A percentile compares a stretch with the other conserved stretches of the same genome.
Conservation (phyloP, 2,113 vertebrate genomes). For the Columbina picui region DNA sequence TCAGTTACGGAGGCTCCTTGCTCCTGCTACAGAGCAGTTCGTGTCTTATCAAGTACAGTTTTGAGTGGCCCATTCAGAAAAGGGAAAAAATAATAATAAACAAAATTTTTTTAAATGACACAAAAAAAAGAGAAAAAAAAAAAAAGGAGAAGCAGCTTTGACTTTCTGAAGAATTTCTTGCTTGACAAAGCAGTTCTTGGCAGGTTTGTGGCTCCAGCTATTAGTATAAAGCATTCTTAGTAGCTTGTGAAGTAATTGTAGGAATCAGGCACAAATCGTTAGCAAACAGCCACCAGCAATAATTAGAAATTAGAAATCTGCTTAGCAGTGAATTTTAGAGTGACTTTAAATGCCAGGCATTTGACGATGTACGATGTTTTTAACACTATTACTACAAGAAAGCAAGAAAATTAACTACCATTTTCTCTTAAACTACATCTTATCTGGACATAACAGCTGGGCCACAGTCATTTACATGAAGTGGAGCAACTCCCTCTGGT, state of each 20-base stretch:
- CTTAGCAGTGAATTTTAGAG: not conserved
- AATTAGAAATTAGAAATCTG: not conserved
- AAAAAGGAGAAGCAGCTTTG: not conserved
- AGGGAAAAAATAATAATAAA: too few species aligned
- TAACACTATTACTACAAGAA: not conserved
- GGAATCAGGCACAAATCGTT: not conserved
- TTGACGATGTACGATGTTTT: not conserved
- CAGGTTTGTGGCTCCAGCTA: not conserved
- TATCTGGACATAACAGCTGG: not conserved
- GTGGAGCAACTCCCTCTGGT: not conserved
- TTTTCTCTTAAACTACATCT: not conserved
- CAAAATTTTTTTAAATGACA: too few species aligned
- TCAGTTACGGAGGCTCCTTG: fast-evolving
- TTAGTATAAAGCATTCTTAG: not conserved
- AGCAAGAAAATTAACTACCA: not conserved
- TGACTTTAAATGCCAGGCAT: not conserved
- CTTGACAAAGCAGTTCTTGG: not conserved
- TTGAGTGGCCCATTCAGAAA: not conserved
- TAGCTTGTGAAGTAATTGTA: not conserved
- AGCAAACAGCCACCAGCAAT: not conserved
- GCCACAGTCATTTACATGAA: not conserved
- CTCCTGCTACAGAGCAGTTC: not conserved
- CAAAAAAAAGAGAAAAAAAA: not conserved
- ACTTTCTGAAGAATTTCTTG: not conserved
- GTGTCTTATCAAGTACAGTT: not conserved